phyloP scores from a whole-genome alignment of 2,113 vertebrate genomes.

The Odocoileus virginianus region DNA sequence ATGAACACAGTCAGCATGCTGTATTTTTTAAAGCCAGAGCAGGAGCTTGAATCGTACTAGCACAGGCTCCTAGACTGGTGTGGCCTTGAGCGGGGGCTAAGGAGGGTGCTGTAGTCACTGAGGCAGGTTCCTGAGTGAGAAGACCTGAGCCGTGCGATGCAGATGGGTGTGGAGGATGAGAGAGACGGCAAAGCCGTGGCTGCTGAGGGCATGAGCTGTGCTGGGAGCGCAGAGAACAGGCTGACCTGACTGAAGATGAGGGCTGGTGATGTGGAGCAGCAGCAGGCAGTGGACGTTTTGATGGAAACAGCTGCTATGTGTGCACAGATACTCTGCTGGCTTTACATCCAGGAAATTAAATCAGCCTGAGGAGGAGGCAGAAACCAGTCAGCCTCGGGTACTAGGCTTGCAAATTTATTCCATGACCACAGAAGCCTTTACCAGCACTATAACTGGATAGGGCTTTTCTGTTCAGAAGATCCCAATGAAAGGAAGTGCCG shows the following conservation, averaged over 20 bases:
- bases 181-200: background rate
- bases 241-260: background rate
- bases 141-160: background rate
- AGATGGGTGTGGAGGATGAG: background rate
- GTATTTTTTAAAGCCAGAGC: background rate
- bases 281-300: background rate
- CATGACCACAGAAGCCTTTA: background rate
- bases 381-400: background rate
- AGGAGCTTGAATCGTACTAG: background rate
- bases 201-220: accelerated
- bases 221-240: background rate
- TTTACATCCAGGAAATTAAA: background rate
- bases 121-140: background rate
- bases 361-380: background rate
- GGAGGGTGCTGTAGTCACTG: background rate
- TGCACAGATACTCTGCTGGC: background rate
- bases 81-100: background rate
- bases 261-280: background rate
- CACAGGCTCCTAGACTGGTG: background rate
- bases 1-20: background rate
- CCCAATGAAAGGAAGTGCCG: background rate
- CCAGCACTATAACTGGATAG: background rate
- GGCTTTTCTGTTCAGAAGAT: background rate
- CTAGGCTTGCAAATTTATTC: background rate
- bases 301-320: background rate